phyloP scores from a whole-genome alignment of 2,888 invertebrate genomes.

The Xylota segnis region DNA sequence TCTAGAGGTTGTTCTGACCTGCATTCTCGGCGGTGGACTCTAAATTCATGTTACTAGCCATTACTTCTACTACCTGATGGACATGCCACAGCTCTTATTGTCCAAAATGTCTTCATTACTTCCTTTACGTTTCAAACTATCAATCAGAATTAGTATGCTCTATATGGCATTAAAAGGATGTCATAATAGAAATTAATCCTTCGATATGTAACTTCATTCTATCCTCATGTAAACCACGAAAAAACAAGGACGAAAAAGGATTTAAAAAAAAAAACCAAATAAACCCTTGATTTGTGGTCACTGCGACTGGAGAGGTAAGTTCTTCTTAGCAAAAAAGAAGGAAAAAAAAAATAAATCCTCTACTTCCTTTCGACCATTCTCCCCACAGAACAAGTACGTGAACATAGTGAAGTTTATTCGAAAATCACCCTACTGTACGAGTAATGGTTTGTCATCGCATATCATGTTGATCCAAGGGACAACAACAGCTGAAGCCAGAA shows the following conservation, averaged over 20 bases:
- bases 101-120: not conserved
- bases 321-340: not conserved
- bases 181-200: constrained; percentile 24
- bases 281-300: constrained; percentile 17
- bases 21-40: no score
- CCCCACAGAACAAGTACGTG: not conserved
- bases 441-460: constrained; percentile 68
- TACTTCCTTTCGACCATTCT: not conserved
- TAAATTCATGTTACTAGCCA: no score
- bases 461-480: constrained; percentile 57
- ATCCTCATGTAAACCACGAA: not conserved
- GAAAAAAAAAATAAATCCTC: constrained; percentile 19
- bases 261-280: not conserved
- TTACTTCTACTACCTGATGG: no score
- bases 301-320: not conserved
- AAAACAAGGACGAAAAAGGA: not conserved
- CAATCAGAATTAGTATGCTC: not conserved
- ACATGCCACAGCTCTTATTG: no score
- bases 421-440: not conserved
- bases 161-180: not conserved
- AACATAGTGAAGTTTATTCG: constrained; percentile 5
- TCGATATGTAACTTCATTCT: not conserved
- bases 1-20: no score
- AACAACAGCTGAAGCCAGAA: constrained; percentile 58
- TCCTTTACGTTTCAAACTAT: not conserved